Evolutionary conservation across 2,797 vertebrate species (phyloP).

Genomic region (Chiloscyllium punctatum): DNA sequence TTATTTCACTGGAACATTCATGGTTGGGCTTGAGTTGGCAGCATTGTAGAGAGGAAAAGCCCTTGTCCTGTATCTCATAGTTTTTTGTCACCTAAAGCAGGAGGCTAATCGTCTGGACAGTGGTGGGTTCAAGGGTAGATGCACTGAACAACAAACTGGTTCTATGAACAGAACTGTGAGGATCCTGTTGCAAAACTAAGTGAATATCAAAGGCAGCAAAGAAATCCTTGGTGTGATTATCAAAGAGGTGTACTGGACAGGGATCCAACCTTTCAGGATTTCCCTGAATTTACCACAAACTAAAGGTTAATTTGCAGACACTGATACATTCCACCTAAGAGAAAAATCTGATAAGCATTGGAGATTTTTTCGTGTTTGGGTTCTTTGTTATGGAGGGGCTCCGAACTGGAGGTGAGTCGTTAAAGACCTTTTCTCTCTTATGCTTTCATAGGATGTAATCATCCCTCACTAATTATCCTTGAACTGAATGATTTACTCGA

Average conservation of each 20-base stretch:
- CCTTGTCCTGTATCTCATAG: too few species aligned
- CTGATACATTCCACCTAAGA: background rate
- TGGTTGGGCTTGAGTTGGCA: background rate
- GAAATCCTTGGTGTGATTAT: background rate
- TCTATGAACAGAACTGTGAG: background rate
- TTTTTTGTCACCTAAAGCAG: background rate
- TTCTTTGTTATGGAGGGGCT: too few species aligned
- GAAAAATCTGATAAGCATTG: background rate
- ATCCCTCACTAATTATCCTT: too few species aligned
- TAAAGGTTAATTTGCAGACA: background rate
- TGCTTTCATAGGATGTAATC: too few species aligned
- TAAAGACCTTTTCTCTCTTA: too few species aligned
- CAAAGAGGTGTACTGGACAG: accelerated
- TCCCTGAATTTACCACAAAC: background rate
- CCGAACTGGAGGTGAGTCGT: background rate
- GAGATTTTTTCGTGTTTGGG: too few species aligned
- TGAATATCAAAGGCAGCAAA: background rate
- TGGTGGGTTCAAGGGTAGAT: background rate
- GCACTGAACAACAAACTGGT: background rate
- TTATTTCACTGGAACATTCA: background rate
- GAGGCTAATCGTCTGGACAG: background rate
- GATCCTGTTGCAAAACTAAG: too few species aligned
- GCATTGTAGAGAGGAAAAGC: background rate
- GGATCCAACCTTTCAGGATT: background rate
- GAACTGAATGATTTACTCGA: too few species aligned